Evolutionary conservation across 2,113 vertebrate species (phyloP), one percentile per base, ranked within the genome.

Genomic region (Henicopernis longicauda): DNA sequence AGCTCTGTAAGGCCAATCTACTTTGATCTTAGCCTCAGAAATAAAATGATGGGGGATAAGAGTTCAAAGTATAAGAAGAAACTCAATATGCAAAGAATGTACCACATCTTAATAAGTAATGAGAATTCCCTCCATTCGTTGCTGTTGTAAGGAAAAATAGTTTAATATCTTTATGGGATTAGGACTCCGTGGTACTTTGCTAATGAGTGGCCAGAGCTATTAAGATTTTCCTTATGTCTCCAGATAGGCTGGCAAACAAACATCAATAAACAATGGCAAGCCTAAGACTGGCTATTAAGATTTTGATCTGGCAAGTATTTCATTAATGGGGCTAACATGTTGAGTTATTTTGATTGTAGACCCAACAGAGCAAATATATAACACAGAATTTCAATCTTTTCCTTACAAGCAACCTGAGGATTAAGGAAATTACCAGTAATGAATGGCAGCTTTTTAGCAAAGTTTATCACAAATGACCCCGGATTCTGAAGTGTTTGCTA

Each of bases 91-190:
- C 91, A 91, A 95, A 95, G 97, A 92, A 90, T 73, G 83, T 78
- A 86, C 89, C 83, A 71, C 88, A 66, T 95, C 93, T 95, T 93
- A 94, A 97, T 93, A 95, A 96, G 57, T 31, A 82, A 71, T 72
- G 59, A 88, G 78, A 92, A 81, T 86, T 94, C 87, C 77, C 82
- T 96, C 85, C 44, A 74, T 86, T 93, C 95, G 84, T 95, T 97
- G 86, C 85, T 93, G 73, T 95, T 93, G 86, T 89, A 83, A 89
- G 83, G 82, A 90, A 89, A 95, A 79, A 92, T 52, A 74, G 40
- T 97, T 97, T 94, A 90, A 94, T 96, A 95, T 97, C 95, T 95
- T 96, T 83, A 91, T 70, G 84, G 87, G 94, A 94, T 97, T 93
- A 85, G 38, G 50, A 21, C 77, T 93, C 79, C n/a, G 11, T 0